These are phyloP conservation scores for Conops quadrifasciatus DNA, from an alignment of 2,888 invertebrate species.

Conservation along the genomic window DNA sequence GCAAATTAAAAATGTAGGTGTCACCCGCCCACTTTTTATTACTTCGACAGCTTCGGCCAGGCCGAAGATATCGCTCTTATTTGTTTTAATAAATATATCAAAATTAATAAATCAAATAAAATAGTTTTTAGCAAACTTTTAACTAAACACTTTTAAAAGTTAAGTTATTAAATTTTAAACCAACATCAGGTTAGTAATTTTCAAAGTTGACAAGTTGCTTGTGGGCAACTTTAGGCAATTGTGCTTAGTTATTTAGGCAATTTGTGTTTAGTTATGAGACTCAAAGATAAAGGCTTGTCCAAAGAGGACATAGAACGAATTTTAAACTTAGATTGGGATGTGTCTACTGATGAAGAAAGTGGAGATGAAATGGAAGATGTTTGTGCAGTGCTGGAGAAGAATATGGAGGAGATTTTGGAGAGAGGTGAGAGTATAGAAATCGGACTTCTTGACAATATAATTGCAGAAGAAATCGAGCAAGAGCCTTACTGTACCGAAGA, in stretches of 20 bases:
- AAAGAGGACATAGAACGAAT: slow-evolving; percentile 29
- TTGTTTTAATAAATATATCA: not conserved
- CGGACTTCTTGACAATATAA: slow-evolving; percentile 15
- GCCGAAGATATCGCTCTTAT: too few species aligned
- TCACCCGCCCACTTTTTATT: too few species aligned
- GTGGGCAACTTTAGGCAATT: slow-evolving; percentile 37
- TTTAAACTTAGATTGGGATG: slow-evolving; percentile 37
- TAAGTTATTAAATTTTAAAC: not conserved
- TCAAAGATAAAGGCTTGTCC: slow-evolving; percentile 27
- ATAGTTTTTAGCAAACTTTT: not conserved
- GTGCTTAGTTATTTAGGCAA: slow-evolving; percentile 18
- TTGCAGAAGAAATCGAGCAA: slow-evolving; percentile 34
- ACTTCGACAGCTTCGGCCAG: too few species aligned
- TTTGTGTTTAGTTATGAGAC: slow-evolving; percentile 33
- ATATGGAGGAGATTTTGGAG: slow-evolving; percentile 37
- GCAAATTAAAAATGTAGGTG: too few species aligned
- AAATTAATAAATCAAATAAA: not conserved
- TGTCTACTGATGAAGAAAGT: slow-evolving; percentile 36
- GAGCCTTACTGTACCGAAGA: slow-evolving; percentile 30
- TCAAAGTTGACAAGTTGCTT: slow-evolving; percentile 37
- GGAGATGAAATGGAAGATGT: slow-evolving; percentile 38
- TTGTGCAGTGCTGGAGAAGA: slow-evolving; percentile 37
- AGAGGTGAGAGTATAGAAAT: slow-evolving; percentile 39
- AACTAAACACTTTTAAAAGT: not conserved
- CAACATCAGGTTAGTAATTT: slow-evolving; percentile 27